phyloP scores from a whole-genome alignment of 2,113 vertebrate genomes.

The Rhea americana region DNA sequence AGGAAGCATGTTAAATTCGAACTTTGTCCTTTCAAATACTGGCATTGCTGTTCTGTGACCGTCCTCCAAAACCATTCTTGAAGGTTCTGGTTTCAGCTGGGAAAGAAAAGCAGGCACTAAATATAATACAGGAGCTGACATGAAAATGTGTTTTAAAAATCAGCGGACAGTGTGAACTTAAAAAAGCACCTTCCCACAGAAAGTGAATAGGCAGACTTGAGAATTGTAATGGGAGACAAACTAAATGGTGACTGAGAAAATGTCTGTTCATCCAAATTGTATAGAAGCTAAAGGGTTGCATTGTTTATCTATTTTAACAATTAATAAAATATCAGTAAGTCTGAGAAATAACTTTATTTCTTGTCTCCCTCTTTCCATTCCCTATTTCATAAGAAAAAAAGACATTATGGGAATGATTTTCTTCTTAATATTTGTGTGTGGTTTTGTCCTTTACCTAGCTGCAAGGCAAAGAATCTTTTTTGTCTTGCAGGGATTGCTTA shows the following conservation, averaged over 20 bases:
- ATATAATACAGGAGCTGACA: not conserved
- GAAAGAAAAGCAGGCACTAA: not conserved
- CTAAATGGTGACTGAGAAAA: not conserved
- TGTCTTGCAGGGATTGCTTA: not conserved
- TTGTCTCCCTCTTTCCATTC: not conserved
- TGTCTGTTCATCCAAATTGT: not conserved
- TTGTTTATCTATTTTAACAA: not conserved
- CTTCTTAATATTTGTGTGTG: not conserved
- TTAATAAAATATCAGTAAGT: not conserved
- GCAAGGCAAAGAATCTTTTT: not conserved
- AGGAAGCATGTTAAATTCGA: not conserved
- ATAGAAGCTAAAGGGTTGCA: not conserved
- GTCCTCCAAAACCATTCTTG: not conserved
- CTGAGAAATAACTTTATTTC: not conserved
- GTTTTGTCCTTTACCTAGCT: not conserved
- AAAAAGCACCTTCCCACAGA: not conserved
- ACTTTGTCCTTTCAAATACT: not conserved
- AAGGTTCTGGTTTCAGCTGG: not conserved
- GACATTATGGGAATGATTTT: not conserved
- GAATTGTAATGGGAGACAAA: not conserved
- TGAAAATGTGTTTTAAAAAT: not conserved
- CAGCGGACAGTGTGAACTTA: not conserved
- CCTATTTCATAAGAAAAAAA: not conserved
- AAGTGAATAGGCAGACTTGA: not conserved
- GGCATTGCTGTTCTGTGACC: not conserved